A percentile compares a stretch with the other conserved stretches of the same genome.
These are phyloP conservation scores for Pogonomyrmex californicus DNA, from an alignment of 1,140 invertebrate species.

Conservation along the genomic window DNA sequence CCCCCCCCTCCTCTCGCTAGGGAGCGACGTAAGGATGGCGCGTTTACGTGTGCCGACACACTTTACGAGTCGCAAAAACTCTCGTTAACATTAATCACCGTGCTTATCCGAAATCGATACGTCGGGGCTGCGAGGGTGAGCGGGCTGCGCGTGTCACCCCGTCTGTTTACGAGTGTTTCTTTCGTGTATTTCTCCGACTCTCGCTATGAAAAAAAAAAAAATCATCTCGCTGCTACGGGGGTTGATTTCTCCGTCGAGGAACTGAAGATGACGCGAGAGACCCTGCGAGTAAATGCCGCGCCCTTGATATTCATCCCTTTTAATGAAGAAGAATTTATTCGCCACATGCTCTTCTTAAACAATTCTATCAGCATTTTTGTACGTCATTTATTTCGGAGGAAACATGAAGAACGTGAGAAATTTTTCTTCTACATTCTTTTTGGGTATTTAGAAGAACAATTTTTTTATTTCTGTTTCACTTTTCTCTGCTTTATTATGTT, in stretches of 20 bases:
- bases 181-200: conserved; percentile 66
- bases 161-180: conserved; percentile 81
- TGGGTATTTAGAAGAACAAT: neutral
- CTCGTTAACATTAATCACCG: conserved; percentile 86
- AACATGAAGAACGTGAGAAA: neutral
- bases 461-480: neutral
- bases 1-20: neutral
- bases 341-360: neutral
- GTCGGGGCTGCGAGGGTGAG: conserved; percentile 80
- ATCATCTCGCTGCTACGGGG: conserved; percentile 14
- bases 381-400: neutral
- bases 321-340: neutral
- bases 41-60: conserved; percentile 80
- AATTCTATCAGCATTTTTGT: neutral
- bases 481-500: neutral
- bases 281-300: neutral
- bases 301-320: neutral
- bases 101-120: conserved; percentile 83
- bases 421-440: neutral
- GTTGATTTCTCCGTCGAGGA: neutral
- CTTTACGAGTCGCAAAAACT: conserved; percentile 86
- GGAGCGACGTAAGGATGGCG: conserved; percentile 59
- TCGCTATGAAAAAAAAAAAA: neutral
- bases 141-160: conserved; percentile 57
- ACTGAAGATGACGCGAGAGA: neutral